Evolutionary conservation across 53 echinoderm and acorn worm genomes (phyloP), one percentile per base, ranked within the genome.

Genomic region (Antedon mediterranea): DNA sequence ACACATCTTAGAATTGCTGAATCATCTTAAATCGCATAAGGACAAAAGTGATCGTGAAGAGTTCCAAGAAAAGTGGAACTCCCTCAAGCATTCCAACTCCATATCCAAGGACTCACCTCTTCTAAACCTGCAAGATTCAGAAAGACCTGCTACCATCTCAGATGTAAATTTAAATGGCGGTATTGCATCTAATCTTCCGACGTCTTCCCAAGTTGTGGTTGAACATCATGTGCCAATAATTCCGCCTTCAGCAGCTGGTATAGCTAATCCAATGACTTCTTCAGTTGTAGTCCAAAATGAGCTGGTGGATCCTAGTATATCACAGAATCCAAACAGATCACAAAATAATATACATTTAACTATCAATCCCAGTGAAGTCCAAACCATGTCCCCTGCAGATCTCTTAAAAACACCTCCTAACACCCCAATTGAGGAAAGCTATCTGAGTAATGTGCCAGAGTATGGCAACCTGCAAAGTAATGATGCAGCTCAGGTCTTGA

Each of bases 41-140:
- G 93, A 93, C 74, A 79, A 86, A 0, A 73, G 89, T 0, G 85
- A 91, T 75, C 86, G 87, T 84, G 89, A 85, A 5, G 91, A 91
- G 77, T 94, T 94, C 77, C 85, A 94, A 33, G 76, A 78, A 20
- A 81, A 78, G 31, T 94, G 94, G 94, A 84, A 94, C 34, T 74
- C 87, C 74, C 85, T 94, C 32, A 94, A 91, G 33, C 87, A 88
- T 0, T 73, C 83, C 57, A 23, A 57, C 18, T 57, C 26, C 2
- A 23, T 26, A 1, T 57, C 23, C 9, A 57, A 18, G 2, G 57
- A 26, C 3, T 57, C 57, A 18, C 2, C 23, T 18, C 57, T 9
- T 57, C 15, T 23, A 4, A 13, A 57, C 57, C 57, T 57, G 7
- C 9, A 57, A 57, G 23, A 2, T 57, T 57, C 20, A 15, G 20